Percentiles rank a stretch among this genome's conserved stretches.
Conservation (phyloP, 1,140 invertebrate genomes). For the Olivierus martensii region DNA sequence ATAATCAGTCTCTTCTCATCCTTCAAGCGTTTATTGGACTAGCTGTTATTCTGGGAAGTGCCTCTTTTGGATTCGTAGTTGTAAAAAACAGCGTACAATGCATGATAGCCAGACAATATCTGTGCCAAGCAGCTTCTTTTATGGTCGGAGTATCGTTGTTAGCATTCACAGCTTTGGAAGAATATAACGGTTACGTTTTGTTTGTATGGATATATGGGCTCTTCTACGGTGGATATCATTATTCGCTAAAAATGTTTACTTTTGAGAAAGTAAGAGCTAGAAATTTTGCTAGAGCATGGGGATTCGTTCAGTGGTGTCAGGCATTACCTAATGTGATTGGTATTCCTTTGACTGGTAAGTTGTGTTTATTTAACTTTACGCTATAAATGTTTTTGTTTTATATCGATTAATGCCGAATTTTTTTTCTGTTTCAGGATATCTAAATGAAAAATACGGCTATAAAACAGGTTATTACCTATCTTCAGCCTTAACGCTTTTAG, state of each 20-base stretch:
- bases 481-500: constrained; percentile 56
- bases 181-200: constrained; percentile 30
- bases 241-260: constrained; percentile 78
- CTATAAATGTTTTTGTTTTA: too few species aligned
- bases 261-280: constrained; percentile 67
- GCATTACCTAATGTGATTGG: constrained; percentile 71
- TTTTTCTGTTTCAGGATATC: constrained; percentile 40
- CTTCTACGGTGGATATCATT: constrained; percentile 42
- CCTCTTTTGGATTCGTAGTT: constrained; percentile 62
- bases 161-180: constrained; percentile 64
- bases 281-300: constrained; percentile 80
- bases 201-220: constrained; percentile 36
- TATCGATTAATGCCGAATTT: too few species aligned
- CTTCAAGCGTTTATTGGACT: constrained; percentile 73
- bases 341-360: constrained; percentile 54
- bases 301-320: constrained; percentile 71
- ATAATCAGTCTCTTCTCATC: constrained; percentile 59
- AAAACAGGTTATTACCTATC: constrained; percentile 69
- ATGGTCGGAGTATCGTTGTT: constrained; percentile 62
- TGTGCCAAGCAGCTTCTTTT: constrained; percentile 56
- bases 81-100: constrained; percentile 69
- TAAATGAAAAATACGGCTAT: constrained; percentile 53
- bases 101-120: constrained; percentile 67
- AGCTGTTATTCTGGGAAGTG: constrained; percentile 65
- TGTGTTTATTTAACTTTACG: not conserved